Conservation (phyloP, 1,140 invertebrate genomes). For the Drosophila arizonae region DNA sequence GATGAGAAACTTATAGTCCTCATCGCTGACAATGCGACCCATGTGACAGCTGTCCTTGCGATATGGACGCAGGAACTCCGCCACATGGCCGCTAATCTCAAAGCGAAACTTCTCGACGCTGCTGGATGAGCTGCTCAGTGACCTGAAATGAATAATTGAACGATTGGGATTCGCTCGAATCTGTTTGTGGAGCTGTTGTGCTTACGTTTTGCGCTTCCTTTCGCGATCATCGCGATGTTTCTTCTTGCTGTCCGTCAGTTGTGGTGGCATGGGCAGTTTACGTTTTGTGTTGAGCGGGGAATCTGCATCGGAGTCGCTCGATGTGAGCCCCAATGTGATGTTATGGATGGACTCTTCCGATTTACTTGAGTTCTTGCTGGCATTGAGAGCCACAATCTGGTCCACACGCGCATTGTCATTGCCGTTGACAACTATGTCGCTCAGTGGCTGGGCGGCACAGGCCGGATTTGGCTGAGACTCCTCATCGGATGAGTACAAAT, state of each 20-base stretch:
- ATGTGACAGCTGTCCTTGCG: slow-evolving; percentile 89
- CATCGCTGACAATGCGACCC: slow-evolving; percentile 93
- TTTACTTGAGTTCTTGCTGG: slow-evolving; percentile 15
- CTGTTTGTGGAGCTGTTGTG: background rate
- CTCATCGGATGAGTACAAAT: slow-evolving; percentile 76
- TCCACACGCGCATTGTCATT: slow-evolving; percentile 82
- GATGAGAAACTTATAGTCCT: slow-evolving; percentile 98
- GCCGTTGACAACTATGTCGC: slow-evolving; percentile 57
- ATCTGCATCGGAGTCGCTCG: background rate
- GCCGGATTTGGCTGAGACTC: slow-evolving; percentile 33
- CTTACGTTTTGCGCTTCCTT: slow-evolving; percentile 53
- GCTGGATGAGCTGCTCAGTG: slow-evolving; percentile 10
- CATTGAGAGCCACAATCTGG: slow-evolving; percentile 57
- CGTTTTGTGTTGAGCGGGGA: slow-evolving; percentile 24
- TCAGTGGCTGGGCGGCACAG: slow-evolving; percentile 30
- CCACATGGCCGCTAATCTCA: slow-evolving; percentile 95
- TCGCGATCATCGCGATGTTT: slow-evolving; percentile 46
- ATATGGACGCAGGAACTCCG: slow-evolving; percentile 95
- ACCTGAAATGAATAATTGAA: slow-evolving; percentile 9
- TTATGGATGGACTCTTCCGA: slow-evolving; percentile 27
- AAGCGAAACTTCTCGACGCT: slow-evolving; percentile 89
- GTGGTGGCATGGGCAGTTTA: slow-evolving; percentile 47
- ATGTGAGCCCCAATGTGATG: background rate
- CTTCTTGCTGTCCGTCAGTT: slow-evolving; percentile 25
- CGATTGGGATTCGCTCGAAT: background rate